Evolutionary conservation across 2,797 vertebrate species (phyloP), one percentile per base, ranked within the genome.

Genomic region (Pipistrellus kuhlii): DNA sequence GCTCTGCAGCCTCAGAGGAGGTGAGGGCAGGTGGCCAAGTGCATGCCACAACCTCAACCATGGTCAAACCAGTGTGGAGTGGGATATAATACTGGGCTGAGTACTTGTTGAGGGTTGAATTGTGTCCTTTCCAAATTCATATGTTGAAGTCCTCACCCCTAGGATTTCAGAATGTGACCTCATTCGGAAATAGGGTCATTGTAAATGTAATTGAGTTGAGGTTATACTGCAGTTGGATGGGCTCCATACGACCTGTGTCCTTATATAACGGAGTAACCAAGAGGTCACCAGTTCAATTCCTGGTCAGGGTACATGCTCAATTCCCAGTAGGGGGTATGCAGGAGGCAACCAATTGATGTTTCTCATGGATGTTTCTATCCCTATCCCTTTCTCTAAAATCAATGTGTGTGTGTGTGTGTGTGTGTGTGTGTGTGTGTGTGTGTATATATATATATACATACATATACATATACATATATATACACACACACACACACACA

Each of bases 101-200:
- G 93, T 6, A 27, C 30, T 88, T 57, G 73, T 85, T 57, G 75
- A 85, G 25, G 73, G 80, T 10, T 75, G 71, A 46, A n/a, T 8
- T 35, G 21, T 23, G 13, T 11, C 2, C 44, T 25, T 21, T 8
- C 25, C 48, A 66, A 23, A 59, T 55, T 57, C n/a, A 11, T 59
- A 7, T 12, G 27, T 66, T 75, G 15, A 23, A 88, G 38, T 21
- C 76, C 41, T 81, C 51, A 68, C 20, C 6, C 41, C 13, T 35
- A 64, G 7, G 35, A n/a, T 6, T 15, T 51, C 44, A 30, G 35
- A 69, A 90, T 38, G 8, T n/a, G 41, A 85, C 41, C 44, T 83
- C 35, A 5, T 41, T 71, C 76, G 66, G 71, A 84, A 93, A 71
- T 3, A 18, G 12, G 23, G 27, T 41, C 48, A 64, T 25, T 81